Base-by-base conservation (phyloP, 2,888 invertebrate genomes). In the Pyrrhosoma nymphula region DNA sequence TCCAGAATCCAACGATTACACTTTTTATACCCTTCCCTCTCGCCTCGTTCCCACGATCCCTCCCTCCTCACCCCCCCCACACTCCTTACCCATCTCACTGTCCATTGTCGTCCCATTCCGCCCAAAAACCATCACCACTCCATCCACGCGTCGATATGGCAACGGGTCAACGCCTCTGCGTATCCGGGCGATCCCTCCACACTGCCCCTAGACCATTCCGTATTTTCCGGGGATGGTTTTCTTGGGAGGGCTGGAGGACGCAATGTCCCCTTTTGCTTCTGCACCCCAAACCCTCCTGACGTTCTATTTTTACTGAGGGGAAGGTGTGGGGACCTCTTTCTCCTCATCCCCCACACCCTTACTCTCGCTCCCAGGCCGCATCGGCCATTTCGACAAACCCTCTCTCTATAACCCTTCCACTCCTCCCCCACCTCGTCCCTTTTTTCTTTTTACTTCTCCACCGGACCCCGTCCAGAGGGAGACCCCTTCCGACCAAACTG, bases 161-260 rank as follows among this genome's bases (percentile, higher is more conserved):
- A 93, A 69, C 69, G 93, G 93, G 93, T 75, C 75, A 93, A 93
- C 93, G 93, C 93, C 69, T 60, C 60, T 93, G 69, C 47, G 93
- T 93, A 93, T 93, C 69, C 35, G 69, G 93, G 55, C 47, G 47
- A 75, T 35, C 35, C 93, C 47, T 82, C 82, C 39, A 63, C 47
- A 47, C 56, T 30, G 56, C 56, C 90, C 30, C 39, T 39, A 63
- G 69, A 56, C 69, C 69, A 39, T 93, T 75, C 55, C 35, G 47
- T 93, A 75, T 93, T 93, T 93, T 93, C 93, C 39, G 69, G 93
- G 63, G 91, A 63, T 30, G 26, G 75, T 12, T 93, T 93, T 69
- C 63, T 47, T 69, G 69, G 35, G 60, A 16, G 23, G 1, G n/a
- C 69, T 26, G 63, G 63, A 69, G 69, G 60, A 8, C 63, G 26